Base-by-base conservation (phyloP, 2,888 invertebrate genomes). In the Arctia plantaginis region DNA sequence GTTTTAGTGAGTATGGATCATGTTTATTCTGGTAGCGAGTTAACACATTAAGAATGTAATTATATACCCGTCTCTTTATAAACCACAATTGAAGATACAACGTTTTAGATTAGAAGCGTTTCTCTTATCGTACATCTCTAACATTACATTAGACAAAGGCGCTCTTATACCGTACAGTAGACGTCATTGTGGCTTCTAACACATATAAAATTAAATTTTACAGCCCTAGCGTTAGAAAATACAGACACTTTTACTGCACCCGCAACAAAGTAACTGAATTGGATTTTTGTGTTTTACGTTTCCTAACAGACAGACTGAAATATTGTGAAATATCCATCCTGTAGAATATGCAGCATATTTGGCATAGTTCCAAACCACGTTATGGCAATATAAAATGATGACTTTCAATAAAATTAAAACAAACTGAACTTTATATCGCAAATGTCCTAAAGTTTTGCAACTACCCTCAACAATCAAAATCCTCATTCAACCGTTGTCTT, bases 321-420 rank as follows among this genome's bases (percentile, higher is more conserved):
- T 20, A 65, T 69, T 27, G 64, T 35, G 27, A 59, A 47, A 62
- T 68, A 64, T 62, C 47, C 27, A 27, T 35, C 35, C 10, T 35
- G 3, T n/a, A 12, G 10, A 55, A 2, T 55, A 35, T 35, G 51
- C 27, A 64, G 35, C 27, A 73, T 64, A 33, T 47, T 65, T 73
- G 68, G 69, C 67, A 15, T 39, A 41, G 69, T 69, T 73, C 64
- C 69, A 73, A 73, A 51, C 27, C 30, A 7, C 47, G 27, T 23
- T 41, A 41, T 65, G 8, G 73, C 65, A 15, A 69, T 35, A 35
- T 35, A 51, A 55, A 51, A 51, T 55, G 35, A 33, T 35, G 66
- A 44, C 44, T 59, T 69, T 3, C 18, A 64, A 68, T 68, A 69
- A 73, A 69, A 72, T 71, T 47, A 66, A 44, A 66, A 41, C 0